A percentile compares a stretch with the other conserved stretches of the same genome.
These are phyloP conservation scores for Eira barbara DNA, from an alignment of 2,113 vertebrate species.

Conservation along the genomic window DNA sequence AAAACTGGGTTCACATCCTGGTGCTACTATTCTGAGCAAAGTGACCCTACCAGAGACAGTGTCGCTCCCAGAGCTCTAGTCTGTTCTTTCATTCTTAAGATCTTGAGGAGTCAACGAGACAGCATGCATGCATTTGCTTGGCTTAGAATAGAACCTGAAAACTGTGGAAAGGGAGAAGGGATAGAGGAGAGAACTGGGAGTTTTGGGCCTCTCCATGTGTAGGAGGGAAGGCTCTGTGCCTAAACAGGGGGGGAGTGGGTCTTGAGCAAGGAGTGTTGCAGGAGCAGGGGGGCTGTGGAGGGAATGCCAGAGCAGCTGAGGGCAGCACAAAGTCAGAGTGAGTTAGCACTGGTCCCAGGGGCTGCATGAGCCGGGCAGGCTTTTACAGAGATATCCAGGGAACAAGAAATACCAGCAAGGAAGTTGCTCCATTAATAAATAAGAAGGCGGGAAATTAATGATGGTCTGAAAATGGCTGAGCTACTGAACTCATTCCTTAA, in stretches of 20 bases:
- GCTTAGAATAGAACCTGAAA: not conserved
- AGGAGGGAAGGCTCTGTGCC: not conserved
- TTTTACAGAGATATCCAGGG: constrained; percentile 73
- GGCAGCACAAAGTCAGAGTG: constrained; percentile 72
- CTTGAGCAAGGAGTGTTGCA: not conserved
- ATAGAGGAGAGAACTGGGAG: not conserved
- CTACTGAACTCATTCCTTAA: constrained; percentile 87
- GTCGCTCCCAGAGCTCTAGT: not conserved
- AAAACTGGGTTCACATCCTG: not conserved
- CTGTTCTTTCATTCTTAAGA: not conserved
- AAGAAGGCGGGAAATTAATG: constrained; percentile 81
- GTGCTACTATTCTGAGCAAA: not conserved
- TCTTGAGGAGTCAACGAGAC: not conserved
- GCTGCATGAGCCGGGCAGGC: constrained; percentile 54
- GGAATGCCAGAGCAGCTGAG: constrained; percentile 61
- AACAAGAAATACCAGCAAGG: constrained; percentile 73
- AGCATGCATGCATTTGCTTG: not conserved
- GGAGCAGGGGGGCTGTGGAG: not conserved
- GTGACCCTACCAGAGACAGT: not conserved
- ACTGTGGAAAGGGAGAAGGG: not conserved
- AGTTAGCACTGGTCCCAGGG: constrained; percentile 64
- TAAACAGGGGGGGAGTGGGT: not conserved
- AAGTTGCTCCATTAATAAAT: constrained; percentile 79
- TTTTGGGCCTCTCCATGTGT: not conserved
- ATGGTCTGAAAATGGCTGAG: constrained; percentile 84